These are phyloP conservation scores for Eupithecia subfuscata DNA, from an alignment of 2,888 invertebrate species.

Conservation along the genomic window DNA sequence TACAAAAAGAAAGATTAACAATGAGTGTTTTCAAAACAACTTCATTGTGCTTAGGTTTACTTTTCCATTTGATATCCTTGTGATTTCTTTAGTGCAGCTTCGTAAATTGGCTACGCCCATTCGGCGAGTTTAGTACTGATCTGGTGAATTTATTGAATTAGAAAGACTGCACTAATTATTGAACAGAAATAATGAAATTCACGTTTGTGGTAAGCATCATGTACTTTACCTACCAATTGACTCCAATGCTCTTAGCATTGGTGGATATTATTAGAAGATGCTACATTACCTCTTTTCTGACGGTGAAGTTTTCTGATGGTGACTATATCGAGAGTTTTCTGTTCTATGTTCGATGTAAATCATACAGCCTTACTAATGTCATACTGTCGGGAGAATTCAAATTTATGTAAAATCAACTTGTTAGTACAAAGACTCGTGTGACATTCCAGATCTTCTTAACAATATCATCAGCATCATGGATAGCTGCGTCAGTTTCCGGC, in stretches of 20 bases:
- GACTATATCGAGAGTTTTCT: background rate
- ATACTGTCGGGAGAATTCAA: background rate
- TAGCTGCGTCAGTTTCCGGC: slow-evolving; percentile 58
- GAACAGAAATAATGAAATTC: background rate
- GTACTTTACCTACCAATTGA: background rate
- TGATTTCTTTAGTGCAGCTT: background rate
- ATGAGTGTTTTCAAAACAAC: slow-evolving; percentile 14
- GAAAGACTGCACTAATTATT: background rate
- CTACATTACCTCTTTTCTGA: background rate
- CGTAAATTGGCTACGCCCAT: background rate
- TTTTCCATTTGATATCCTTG: background rate
- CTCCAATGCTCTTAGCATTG: background rate
- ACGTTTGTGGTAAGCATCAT: background rate
- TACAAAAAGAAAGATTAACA: background rate
- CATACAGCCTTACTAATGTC: background rate
- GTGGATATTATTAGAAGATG: background rate
- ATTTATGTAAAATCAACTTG: background rate
- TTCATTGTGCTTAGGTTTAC: background rate
- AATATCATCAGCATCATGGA: slow-evolving; percentile 37
- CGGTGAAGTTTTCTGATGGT: background rate
- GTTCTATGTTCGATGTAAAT: background rate
- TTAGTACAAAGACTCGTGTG: background rate
- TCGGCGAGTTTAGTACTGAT: background rate
- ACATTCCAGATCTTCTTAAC: slow-evolving; percentile 52
- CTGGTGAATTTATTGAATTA: background rate